These are phyloP conservation scores for Phoxinus phoxinus DNA, from an alignment of 2,113 vertebrate genomes.

Conservation along the genomic window DNA sequence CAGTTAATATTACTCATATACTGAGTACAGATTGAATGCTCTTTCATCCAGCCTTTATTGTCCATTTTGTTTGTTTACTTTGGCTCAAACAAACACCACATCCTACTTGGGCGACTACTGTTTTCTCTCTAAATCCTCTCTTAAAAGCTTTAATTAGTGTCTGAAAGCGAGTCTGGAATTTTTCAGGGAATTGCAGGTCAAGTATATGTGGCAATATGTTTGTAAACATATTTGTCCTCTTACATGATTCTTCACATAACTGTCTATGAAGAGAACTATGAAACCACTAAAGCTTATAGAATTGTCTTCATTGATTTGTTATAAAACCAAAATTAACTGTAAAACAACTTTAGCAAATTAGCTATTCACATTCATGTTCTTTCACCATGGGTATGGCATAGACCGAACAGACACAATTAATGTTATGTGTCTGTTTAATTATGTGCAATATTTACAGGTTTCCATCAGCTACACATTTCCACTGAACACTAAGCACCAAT, in stretches of 20 bases:
- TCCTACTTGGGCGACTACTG: slow-evolving; percentile 68
- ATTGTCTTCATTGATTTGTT: not conserved
- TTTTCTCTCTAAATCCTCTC: slow-evolving; percentile 62
- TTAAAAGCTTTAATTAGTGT: slow-evolving; percentile 69
- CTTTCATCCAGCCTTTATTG: slow-evolving; percentile 56
- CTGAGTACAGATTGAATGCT: not conserved
- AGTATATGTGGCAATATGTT: slow-evolving; percentile 33
- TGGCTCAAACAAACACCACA: slow-evolving; percentile 76
- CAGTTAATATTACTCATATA: not conserved
- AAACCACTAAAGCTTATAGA: not conserved
- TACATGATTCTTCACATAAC: not conserved
- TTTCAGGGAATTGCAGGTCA: slow-evolving; percentile 50
- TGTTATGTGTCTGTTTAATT: slow-evolving; percentile 8
- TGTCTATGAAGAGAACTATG: not conserved
- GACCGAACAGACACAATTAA: not conserved
- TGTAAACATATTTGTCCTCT: slow-evolving; percentile 35
- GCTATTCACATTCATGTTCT: slow-evolving; percentile 46
- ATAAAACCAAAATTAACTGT: not conserved
- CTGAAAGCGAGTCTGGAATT: slow-evolving; percentile 58
- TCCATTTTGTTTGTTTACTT: slow-evolving; percentile 74
- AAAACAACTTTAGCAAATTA: slow-evolving; percentile 1
- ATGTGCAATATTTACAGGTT: slow-evolving; percentile 37
- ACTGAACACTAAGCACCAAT: not conserved
- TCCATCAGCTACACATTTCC: not conserved
- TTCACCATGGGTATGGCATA: not conserved